These are phyloP conservation scores for Strigamia crassipes DNA, from an alignment of 2,888 invertebrate species.

Conservation along the genomic window DNA sequence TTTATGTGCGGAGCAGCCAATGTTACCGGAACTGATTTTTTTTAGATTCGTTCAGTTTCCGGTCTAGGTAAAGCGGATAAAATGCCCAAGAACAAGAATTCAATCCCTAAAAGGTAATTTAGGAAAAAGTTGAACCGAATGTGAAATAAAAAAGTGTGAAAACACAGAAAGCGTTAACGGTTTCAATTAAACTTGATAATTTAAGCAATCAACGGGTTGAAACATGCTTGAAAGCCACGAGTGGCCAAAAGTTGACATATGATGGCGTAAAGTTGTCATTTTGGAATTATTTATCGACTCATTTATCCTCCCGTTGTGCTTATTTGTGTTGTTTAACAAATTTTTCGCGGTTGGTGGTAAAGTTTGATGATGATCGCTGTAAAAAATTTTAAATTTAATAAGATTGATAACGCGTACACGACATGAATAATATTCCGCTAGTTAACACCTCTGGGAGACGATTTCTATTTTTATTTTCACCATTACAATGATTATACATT, in stretches of 20 bases:
- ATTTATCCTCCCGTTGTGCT: slow-evolving; percentile 8
- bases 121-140: neutral
- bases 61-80: neutral
- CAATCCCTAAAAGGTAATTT: neutral
- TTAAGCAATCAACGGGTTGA: neutral
- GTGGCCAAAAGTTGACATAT: neutral
- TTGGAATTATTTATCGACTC: slow-evolving; percentile 11
- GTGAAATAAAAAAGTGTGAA: neutral
- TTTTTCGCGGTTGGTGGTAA: neutral
- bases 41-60: neutral
- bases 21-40: neutral
- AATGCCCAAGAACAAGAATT: neutral
- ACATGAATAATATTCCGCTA: neutral
- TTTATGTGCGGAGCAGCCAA: neutral
- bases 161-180: neutral
- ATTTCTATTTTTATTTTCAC: too few species aligned
- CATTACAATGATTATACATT: too few species aligned
- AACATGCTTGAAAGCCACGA: neutral
- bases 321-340: slow-evolving; percentile 16
- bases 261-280: slow-evolving; percentile 16
- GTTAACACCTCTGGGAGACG: neutral
- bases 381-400: slow-evolving; percentile 10
- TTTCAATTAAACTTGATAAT: neutral
- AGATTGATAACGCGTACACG: neutral
- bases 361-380: neutral